Conservation (phyloP, 1,140 invertebrate species). For the Drosophila malerkotliana region DNA sequence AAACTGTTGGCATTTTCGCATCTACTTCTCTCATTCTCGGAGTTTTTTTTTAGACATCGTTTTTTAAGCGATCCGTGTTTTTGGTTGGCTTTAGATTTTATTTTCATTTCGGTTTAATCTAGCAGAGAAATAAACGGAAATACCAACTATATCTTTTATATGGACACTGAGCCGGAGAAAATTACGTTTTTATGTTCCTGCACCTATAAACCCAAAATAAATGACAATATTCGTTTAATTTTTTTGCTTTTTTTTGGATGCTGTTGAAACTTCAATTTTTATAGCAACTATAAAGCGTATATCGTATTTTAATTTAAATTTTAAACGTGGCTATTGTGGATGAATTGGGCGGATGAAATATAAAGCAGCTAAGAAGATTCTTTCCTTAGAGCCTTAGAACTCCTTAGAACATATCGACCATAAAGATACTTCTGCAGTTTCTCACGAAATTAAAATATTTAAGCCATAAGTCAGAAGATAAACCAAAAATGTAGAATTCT, state of each 20-base stretch:
- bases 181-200: constrained; percentile 23
- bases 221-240: constrained; percentile 15
- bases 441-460: background rate
- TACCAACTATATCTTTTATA: background rate
- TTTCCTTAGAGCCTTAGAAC: too few relatives aligned
- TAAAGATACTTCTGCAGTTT: too few relatives aligned
- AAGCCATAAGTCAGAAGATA: background rate
- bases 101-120: constrained; percentile 30
- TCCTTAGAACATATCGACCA: too few relatives aligned
- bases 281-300: constrained; percentile 4
- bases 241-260: background rate
- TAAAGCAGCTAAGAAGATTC: too few relatives aligned
- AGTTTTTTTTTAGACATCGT: background rate
- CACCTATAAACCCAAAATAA: constrained; percentile 24
- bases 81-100: constrained; percentile 19
- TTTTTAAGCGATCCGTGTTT: constrained; percentile 26
- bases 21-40: constrained; percentile 19
- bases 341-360: too few relatives aligned
- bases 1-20: constrained; percentile 44
- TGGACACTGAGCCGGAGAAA: background rate
- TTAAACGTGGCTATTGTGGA: too few relatives aligned
- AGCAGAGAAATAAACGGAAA: constrained; percentile 24
- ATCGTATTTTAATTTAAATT: background rate
- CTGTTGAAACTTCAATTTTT: constrained; percentile 15
- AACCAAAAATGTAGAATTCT: background rate